Base-by-base conservation (phyloP, 2,888 invertebrate species). In the Drosophila picticornis region DNA sequence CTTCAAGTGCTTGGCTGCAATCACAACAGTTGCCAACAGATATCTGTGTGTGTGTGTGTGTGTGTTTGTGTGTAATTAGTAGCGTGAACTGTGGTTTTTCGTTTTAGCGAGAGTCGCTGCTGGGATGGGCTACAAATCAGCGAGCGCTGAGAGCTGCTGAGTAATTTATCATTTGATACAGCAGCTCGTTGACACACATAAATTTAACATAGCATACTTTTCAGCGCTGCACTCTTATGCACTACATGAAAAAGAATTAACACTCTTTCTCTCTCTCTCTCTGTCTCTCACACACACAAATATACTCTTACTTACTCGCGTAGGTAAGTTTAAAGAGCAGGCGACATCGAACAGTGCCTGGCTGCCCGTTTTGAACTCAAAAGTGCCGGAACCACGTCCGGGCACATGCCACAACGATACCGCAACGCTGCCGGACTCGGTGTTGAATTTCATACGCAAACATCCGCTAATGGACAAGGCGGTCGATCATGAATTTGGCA, bases 401-500 rank as follows among this genome's bases (percentile, higher is more conserved):
- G 99, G 99, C 67, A 97, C 97, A 77, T 99, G 99, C 93, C 98
- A 98, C 68, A 97, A 98, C 91, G 98, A 99, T 92, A 98, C 99
- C 0, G 96, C 97, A 79, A 96, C 97, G 0, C 94, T 99, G 75
- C 98, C 98, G 34, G 98, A 98, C 93, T 96, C 97, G 25, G 98
- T 99, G 55, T 95, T 99, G 80, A 99, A 99, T 94, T 99, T 99
- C 94, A 98, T 99, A 89, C 96, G 98, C 89, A 97, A 98, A 40
- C 99, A 99, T 94, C 98, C 99, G 2, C 94, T 99, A 78, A 99
- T 99, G 99, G 99, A 99, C 94, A 97, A 97, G 52, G 98, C 99
- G 6, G 98, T 99, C 58, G 96, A 97, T 84, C 98, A 98, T 94
- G 97, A 98, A 93, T 96, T 97, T 92, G 97, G 97, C 91, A 97